Evolutionary conservation across 1,140 invertebrate species (phyloP).

Genomic region (Asobara japonica): DNA sequence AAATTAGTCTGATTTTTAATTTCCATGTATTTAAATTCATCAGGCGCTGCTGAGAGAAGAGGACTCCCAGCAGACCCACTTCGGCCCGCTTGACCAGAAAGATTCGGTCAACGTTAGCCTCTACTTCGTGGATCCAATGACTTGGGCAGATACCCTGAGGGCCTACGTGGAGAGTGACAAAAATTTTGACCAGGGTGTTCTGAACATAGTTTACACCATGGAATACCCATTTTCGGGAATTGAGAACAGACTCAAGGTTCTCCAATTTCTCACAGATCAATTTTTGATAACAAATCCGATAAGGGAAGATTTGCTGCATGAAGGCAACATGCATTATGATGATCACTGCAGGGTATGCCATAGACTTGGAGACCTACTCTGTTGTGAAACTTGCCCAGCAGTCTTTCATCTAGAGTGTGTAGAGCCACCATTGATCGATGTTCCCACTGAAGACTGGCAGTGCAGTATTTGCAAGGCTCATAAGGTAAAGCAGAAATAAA

Average conservation of each 20-base stretch:
- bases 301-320: constrained; percentile 91
- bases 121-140: constrained; percentile 92
- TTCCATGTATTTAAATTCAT: too few species aligned
- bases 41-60: constrained; percentile 93
- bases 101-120: constrained; percentile 94
- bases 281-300: constrained; percentile 94
- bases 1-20: too few species aligned
- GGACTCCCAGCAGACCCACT: constrained; percentile 93
- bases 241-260: constrained; percentile 84
- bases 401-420: constrained; percentile 97
- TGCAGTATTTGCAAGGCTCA: constrained; percentile 93
- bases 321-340: constrained; percentile 95
- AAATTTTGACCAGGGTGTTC: constrained; percentile 78
- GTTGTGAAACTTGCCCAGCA: constrained; percentile 96
- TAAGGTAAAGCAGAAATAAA: too few species aligned
- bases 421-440: constrained; percentile 90
- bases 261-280: constrained; percentile 92
- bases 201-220: constrained; percentile 75
- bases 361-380: constrained; percentile 92
- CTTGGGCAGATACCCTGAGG: constrained; percentile 92
- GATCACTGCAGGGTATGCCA: constrained; percentile 96
- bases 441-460: constrained; percentile 96
- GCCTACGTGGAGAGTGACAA: constrained; percentile 90
- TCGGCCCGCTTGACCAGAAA: constrained; percentile 95
- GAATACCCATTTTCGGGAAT: constrained; percentile 92